Conservation (phyloP, 2,888 invertebrate species). For the Coenonympha glycerion region DNA sequence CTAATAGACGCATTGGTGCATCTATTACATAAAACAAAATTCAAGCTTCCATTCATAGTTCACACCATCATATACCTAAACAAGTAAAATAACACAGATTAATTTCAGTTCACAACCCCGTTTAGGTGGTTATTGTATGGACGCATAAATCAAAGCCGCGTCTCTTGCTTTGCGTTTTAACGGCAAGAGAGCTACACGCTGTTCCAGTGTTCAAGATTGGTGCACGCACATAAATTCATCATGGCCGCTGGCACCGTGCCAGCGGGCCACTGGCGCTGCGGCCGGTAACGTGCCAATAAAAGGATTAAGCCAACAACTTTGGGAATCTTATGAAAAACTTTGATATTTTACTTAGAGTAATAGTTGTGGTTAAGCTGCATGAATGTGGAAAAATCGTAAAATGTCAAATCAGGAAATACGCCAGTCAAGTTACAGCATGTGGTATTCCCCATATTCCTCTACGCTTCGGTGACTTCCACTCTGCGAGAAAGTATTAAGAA, state of each 20-base stretch:
- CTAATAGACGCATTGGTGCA: no score
- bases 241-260: slow-evolving; percentile 45
- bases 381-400: no score
- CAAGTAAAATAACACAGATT: not conserved
- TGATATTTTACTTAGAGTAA: not conserved
- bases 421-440: no score
- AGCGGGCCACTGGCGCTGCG: slow-evolving; percentile 30
- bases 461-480: no score
- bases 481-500: no score
- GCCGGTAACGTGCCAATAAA: slow-evolving; percentile 11
- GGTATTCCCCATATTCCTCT: no score
- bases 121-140: not conserved
- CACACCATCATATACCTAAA: not conserved
- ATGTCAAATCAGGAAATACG: no score
- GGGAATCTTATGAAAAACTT: not conserved
- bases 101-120: not conserved
- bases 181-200: slow-evolving; percentile 7
- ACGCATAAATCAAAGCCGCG: slow-evolving; percentile 2
- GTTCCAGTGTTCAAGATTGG: slow-evolving; percentile 4
- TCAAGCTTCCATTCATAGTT: not conserved
- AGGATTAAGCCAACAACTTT: slow-evolving; percentile 10
- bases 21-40: no score
- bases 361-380: no score
- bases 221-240: slow-evolving; percentile 15
- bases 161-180: not conserved